Evolutionary conservation across 2,888 invertebrate genomes (phyloP), one percentile per base, ranked within the genome.

Genomic region (Ormyrus labotus): DNA sequence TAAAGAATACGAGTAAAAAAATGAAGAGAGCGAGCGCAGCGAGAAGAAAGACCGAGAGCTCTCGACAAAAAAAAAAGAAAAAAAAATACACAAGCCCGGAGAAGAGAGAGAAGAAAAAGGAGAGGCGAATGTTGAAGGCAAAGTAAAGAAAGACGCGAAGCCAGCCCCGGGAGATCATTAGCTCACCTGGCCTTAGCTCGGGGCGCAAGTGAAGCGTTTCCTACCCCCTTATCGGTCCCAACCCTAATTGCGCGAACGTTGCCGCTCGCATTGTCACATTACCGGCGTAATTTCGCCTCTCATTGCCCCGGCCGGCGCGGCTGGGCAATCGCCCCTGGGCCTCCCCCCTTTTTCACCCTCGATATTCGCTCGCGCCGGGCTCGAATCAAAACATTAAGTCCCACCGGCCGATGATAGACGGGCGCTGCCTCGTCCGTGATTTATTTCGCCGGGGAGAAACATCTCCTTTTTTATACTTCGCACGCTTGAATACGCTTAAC

Each of bases 111-210:
- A 6, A 13, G 68, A 68, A 10, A 61, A 47, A 67, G n/a, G 69
- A 69, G 63, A 13, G 45, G 55, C 2, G 58, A 67, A 60, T 34
- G 67, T 48, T 55, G 50, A 81, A 67, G 60, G 68, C 50, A 78
- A 78, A 80, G 82, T 78, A 80, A 83, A 82, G 75, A 85, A 83
- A 80, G 84, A 68, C 51, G 79, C 55, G 58, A 68, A 80, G 71
- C 60, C 83, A 85, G 84, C 87, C 86, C 84, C 86, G 68, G 87
- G 87, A 84, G 87, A 87, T 87, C 87, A 88, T 88, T 88, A 88
- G 87, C 85, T 85, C 87, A 85, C 83, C 85, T 85, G 85, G 86
- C 83, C 81, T 83, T 83, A 83, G 85, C 84, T 83, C 74, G 82
- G 82, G 85, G 86, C 45, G 13, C 48, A 57, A 65, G 48, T 19